Base-by-base conservation (phyloP, 2,113 vertebrate genomes). In the Pachycephala philippinensis region DNA sequence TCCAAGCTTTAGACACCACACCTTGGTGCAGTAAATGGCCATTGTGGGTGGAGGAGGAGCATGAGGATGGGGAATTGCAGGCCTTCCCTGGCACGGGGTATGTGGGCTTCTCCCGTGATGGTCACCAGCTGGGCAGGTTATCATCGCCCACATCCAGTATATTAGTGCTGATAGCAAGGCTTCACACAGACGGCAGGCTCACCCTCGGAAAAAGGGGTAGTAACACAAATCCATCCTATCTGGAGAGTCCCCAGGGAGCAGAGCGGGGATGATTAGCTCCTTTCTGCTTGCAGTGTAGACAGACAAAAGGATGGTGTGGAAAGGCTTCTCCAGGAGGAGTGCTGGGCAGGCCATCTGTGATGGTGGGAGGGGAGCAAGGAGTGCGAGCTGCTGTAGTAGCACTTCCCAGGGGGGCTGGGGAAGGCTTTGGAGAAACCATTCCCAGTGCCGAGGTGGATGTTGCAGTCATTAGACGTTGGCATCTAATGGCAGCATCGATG, bases 291-390 rank as follows among this genome's bases (percentile, higher is more conserved):
- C 30, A 9, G 37, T 3, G 2, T 57, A 63, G 69, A 49, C 2
- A 9, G 74, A 91, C 89, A 95, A 86, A 93, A 83, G 68, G 68
- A 17, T 74, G 86, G 60, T 84, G 54, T 79, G 76, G 94, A 86
- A 56, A 90, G 89, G 89, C 86, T 87, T 50, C 56, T 94, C 45
- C 59, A 70, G 89, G 86, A 89, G 80, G 68, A 90, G 76, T 92
- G 96, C 96, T 95, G 95, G 79, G 96, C 86, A 37, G 86, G 50
- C 96, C 94, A 93, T 95, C 95, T 93, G 94, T 88, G 93, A 17
- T 47, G 83, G 83, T 65, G 65, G 60, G 79, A 74, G 69, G 76
- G 76, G 90, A 95, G 83, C 60, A 90, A 77, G 83, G 85, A 88
- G 13, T 2, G 3, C 0, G 30, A 84, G 84, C 89, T 81, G 77